Base-by-base conservation (phyloP, 2,888 invertebrate species). In the Boloria selene region DNA sequence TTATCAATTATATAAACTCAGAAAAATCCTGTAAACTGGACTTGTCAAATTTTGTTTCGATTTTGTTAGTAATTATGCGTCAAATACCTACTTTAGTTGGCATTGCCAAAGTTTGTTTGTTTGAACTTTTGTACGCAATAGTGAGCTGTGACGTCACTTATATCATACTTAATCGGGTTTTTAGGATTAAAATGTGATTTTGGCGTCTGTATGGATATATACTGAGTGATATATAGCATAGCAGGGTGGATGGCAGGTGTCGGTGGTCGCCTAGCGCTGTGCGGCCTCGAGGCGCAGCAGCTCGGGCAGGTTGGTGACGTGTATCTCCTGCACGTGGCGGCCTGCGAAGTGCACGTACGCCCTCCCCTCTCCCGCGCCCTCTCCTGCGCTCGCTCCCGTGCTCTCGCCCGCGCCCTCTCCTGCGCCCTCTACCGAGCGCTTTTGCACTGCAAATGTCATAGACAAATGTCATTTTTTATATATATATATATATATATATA, bases 271-370 rank as follows among this genome's bases (percentile, higher is more conserved):
- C n/a, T 44, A 73, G 31, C 67, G 64, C 42, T 68, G 68, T 72
- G 13, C 17, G 5, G 87, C 84, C 80, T 94, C 94, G 75, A 83
- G 93, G 58, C 88, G 82, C 65, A 93, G 85, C 59, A 95, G 84
- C 47, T 95, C 95, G 0, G 90, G 93, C 65, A 96, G 88, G 85
- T 97, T 96, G 73, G 94, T 81, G 77, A 97, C 95, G 80, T 95
- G 93, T 69, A 96, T 94, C 87, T 96, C 95, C 75, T 95, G 93
- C 67, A 97, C 94, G 75, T 94, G 94, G 62, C 94, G 94, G 14
- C 97, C 97, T 26, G 96, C 94, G 87, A 96, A 97, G 79, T 95
- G 95, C 61, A 95, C 94, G 87, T 95, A 97, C 78, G 95, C 94
- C 50, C 77, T 93, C 5, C 81, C 85, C 62, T 85, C 86, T 16